Evolutionary conservation across 2,797 vertebrate species (phyloP), one percentile per base, ranked within the genome.

Genomic region (Propithecus deckenii): DNA sequence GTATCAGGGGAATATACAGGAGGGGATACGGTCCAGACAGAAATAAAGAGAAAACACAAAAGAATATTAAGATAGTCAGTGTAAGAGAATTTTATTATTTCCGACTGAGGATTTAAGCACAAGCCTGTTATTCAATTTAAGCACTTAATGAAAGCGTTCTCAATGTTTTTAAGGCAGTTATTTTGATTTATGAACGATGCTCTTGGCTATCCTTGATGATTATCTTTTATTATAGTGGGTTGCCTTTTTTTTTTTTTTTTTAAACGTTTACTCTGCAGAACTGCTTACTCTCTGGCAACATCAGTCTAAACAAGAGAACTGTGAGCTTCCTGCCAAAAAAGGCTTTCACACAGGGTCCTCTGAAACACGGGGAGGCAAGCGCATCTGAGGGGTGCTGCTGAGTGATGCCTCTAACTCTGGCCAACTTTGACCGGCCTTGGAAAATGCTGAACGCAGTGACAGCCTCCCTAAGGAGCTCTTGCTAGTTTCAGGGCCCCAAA

Each of bases 61-160:
- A 87, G 96, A 87, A 86, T 38, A 57, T 85, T 75, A 67, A 91
- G 87, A 65, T 15, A 87, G 72, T 59, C 28, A 22, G 55, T 0
- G 22, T 4, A 18, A 76, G 74, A 97, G 86, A 85, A 55, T 79
- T 97, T 98, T 97, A 97, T 94, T 97, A 71, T 86, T 97, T 96
- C 89, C 6, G 12, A 69, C 11, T 20, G 65, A 86, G 55, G 76
- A 85, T 75, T 92, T 78, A 83, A 86, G 81, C 67, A 80, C 85
- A 83, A 78, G 81, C 65, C 57, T 81, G 67, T 76, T 61, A 61
- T 63, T 87, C 67, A 92, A 79, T 35, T 79, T 79, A 71, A 92
- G 74, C 88, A 86, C 61, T 97, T 97, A 91, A 95, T 83, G 67
- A 81, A 88, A 90, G 92, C 3, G 0, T 89, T 86, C 75, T 84